phyloP scores from a whole-genome alignment of 2,113 vertebrate species.

The Oryzias celebensis region DNA sequence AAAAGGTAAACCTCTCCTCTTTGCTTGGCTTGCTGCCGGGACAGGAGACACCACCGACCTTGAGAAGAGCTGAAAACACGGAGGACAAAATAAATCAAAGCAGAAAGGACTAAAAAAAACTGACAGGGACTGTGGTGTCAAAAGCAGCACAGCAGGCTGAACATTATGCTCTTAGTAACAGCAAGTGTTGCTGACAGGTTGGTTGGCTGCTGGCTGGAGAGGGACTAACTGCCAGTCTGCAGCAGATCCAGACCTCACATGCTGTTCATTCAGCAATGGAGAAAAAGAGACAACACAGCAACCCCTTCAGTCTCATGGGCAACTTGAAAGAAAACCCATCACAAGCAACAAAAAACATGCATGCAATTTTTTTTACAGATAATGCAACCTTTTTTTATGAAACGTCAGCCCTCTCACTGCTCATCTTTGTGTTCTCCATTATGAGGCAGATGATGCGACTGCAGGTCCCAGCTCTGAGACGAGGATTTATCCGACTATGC shows the following conservation, averaged over 20 bases:
- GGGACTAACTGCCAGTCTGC: slow-evolving; percentile 67
- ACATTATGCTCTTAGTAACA: slow-evolving; percentile 75
- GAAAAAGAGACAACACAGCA: slow-evolving; percentile 63
- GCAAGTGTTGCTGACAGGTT: slow-evolving; percentile 76
- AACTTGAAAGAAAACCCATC: slow-evolving; percentile 42
- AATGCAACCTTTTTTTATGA: slow-evolving; percentile 68
- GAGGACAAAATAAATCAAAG: slow-evolving; percentile 29
- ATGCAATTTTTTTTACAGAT: slow-evolving; percentile 72
- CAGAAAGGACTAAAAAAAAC: slow-evolving; percentile 41
- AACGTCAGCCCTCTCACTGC: slow-evolving; percentile 47
- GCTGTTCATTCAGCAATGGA: slow-evolving; percentile 68
- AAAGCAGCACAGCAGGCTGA: slow-evolving; percentile 67
- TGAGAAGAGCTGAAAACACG: slow-evolving; percentile 42
- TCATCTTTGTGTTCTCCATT: slow-evolving; percentile 55
- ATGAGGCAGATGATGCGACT: slow-evolving; percentile 53
- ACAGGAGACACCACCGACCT: slow-evolving; percentile 58
- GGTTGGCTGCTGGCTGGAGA: slow-evolving; percentile 75
- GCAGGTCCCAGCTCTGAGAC: slow-evolving; percentile 42
- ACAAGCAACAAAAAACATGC: slow-evolving; percentile 72
- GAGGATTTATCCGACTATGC: slow-evolving; percentile 78
- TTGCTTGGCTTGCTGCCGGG: slow-evolving; percentile 59
- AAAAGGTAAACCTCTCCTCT: slow-evolving; percentile 45
- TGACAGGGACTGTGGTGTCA: slow-evolving; percentile 36
- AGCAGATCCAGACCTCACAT: slow-evolving; percentile 69
- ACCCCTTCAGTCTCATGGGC: slow-evolving; percentile 34